phyloP scores from a whole-genome alignment of 37 sponge, comb jelly and placozoan species.

The Ephydatia muelleri region DNA sequence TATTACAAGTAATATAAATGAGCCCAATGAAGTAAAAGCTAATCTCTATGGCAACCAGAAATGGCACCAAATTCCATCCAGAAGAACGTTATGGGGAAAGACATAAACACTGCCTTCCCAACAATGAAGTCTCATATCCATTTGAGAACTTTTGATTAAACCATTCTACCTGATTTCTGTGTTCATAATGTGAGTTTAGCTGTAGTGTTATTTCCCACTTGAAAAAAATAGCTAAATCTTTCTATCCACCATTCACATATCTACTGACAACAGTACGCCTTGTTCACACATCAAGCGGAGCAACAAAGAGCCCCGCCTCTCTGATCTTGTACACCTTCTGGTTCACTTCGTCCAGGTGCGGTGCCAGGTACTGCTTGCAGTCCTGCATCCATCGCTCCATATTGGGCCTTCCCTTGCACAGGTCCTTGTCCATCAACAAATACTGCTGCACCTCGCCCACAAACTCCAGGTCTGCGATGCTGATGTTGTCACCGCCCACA shows the following conservation, averaged over 20 bases:
- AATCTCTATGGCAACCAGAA: no score
- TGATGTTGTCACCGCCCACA: constrained; percentile 57
- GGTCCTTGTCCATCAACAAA: constrained; percentile 35
- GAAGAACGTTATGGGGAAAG: no score
- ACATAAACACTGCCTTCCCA: no score
- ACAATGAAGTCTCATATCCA: no score
- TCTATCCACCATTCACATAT: not conserved
- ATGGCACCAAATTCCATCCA: constrained; percentile 51
- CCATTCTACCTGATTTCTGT: constrained; percentile 32
- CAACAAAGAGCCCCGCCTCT: constrained; percentile 11
- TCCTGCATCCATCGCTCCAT: constrained; percentile 62
- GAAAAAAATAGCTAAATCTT: not conserved
- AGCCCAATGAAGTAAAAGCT: no score
- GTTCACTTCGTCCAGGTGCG: constrained; percentile 53
- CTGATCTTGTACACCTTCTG: constrained; percentile 6
- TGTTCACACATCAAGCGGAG: not conserved
- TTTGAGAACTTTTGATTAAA: constrained; percentile 61
- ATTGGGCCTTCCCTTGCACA: constrained; percentile 60
- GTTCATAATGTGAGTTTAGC: constrained; percentile 6
- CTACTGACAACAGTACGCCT: not conserved
- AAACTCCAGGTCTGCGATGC: constrained; percentile 69
- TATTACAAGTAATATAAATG: no score
- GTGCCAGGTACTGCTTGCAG: constrained; percentile 43
- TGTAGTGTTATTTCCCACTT: constrained; percentile 1
- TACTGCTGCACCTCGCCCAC: constrained; percentile 61